Evolutionary conservation across 2,113 vertebrate species (phyloP), one percentile per base, ranked within the genome.

Genomic region (Cebidichthys violaceus): DNA sequence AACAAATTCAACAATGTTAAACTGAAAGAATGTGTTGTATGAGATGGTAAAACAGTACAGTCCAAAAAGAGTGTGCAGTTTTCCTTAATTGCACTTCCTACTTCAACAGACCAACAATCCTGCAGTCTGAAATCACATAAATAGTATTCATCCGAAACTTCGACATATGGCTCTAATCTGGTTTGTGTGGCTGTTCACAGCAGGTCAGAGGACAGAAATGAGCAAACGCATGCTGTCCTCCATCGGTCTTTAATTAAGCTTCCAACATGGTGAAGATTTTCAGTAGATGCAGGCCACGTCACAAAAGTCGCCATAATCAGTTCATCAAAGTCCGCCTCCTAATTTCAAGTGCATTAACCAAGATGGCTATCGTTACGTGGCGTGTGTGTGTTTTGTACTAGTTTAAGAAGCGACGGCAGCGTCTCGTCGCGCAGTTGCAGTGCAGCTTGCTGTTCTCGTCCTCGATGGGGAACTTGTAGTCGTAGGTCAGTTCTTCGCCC

Each of bases 401-500:
- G 90, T 98, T 98, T 13, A 98, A 95, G 91, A 95, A 97, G 31
- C 95, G 95, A 3, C 97, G 95, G 83, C 97, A 98, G 72, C 97
- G 96, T 37, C 96, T 95, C 52, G 96, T 91, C 11, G 94, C 95
- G 2, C 97, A 98, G 91, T 98, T 98, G 89, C 97, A 98, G 89
- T 92, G 93, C 85, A 98, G 95, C 92, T 98, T 98, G 95, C 88
- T 97, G 89, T 92, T 94, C 66, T 96, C 97, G 5, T 98, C 97
- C 93, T 98, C 97, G 0, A 97, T 97, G 86, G 97, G 97, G 87
- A 98, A 98, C 90, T 97, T 97, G 95, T 98, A 98, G 94, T 98
- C 97, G 0, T 97, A 98, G 71, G 97, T 98, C 82, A 98, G 96
- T 88, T 98, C 97, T 74, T 98, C 97, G 0, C 97, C 97, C 0